phyloP scores from a whole-genome alignment of 2,797 vertebrate genomes.

The Arrhamphus sclerolepis region DNA sequence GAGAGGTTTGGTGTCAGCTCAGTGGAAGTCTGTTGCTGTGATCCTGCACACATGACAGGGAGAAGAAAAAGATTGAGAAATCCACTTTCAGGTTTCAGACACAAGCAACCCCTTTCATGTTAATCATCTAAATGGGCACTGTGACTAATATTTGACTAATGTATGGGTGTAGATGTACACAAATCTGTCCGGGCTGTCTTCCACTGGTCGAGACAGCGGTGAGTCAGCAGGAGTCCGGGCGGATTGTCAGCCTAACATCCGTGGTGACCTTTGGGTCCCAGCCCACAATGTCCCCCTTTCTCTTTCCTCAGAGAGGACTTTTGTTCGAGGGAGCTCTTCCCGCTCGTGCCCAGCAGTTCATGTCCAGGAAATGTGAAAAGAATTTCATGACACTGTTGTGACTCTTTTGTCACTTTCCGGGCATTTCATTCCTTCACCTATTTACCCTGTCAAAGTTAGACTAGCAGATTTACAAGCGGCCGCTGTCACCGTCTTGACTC shows the following conservation, averaged over 20 bases:
- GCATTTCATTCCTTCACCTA: constrained; percentile 17
- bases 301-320: constrained; percentile 55
- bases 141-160: constrained; percentile 81
- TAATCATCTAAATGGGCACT: constrained; percentile 34
- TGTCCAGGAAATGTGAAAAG: constrained; percentile 73
- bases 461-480: constrained; percentile 40
- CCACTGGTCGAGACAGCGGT: constrained; percentile 38
- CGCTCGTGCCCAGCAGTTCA: constrained; percentile 38
- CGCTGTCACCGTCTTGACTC: constrained; percentile 1
- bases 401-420: constrained; percentile 65
- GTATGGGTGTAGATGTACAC: constrained; percentile 33
- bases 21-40: constrained; percentile 22
- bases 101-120: constrained; percentile 50
- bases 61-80: constrained; percentile 38
- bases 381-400: constrained; percentile 35
- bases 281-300: constrained; percentile 72
- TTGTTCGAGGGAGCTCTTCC: constrained; percentile 68
- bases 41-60: constrained; percentile 2
- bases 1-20: constrained; percentile 18
- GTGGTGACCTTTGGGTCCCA: constrained; percentile 54
- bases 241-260: constrained; percentile 58
- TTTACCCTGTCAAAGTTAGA: constrained; percentile 20
- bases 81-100: no score
- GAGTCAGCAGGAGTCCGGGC: constrained; percentile 69
- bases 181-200: constrained; percentile 43